Evolutionary conservation across 2,797 vertebrate genomes (phyloP).

Genomic region (Microhierax caerulescens): DNA sequence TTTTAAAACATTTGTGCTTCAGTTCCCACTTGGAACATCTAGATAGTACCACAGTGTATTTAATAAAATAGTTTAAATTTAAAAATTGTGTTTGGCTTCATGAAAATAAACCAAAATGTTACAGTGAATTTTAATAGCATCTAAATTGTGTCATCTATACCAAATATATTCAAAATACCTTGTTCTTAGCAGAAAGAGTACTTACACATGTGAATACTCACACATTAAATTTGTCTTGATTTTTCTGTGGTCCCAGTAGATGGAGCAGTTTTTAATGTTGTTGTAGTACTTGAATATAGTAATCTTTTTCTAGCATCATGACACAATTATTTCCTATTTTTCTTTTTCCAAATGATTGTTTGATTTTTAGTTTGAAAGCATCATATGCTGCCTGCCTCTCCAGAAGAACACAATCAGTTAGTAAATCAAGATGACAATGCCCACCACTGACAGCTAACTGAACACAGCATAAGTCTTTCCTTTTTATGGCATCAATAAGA

Average conservation of each 20-base stretch:
- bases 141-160: not conserved
- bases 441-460: not conserved
- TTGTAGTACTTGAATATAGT: not conserved
- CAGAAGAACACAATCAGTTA: not conserved
- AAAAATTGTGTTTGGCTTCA: not conserved
- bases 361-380: constrained; percentile 40
- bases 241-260: constrained; percentile 55
- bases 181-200: not conserved
- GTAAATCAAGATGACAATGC: constrained; percentile 40
- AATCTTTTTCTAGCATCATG: not conserved
- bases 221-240: not conserved
- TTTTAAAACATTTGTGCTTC: not conserved
- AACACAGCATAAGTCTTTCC: constrained; percentile 24
- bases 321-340: not conserved
- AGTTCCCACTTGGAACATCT: not conserved
- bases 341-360: not conserved
- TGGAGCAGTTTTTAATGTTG: constrained; percentile 63
- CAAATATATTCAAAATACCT: not conserved
- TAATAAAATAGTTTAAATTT: not conserved
- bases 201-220: not conserved
- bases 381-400: not conserved
- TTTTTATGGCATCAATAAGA: not conserved
- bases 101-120: not conserved
- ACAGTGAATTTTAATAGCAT: not conserved
- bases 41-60: not conserved